Conservation (phyloP, 2,888 invertebrate genomes). For the Aspidiotus rigidus region DNA sequence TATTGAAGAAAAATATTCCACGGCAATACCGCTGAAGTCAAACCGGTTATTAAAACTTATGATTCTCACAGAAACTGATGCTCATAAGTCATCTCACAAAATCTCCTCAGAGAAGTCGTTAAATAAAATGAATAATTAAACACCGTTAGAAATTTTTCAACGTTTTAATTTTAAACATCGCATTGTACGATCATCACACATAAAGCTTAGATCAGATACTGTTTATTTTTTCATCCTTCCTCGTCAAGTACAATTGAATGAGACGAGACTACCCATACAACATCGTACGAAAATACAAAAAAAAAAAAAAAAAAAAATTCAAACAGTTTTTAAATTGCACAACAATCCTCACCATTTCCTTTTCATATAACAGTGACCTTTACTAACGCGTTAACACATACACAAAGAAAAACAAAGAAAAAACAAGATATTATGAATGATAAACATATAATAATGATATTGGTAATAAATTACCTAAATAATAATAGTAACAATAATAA, state of each 20-base stretch:
- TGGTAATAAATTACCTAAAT: neutral
- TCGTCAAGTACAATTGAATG: neutral
- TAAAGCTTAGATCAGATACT: slow-evolving; percentile 24
- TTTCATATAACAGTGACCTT: too few species aligned
- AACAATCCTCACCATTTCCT: neutral
- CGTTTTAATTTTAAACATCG: too few species aligned
- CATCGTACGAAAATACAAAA: slow-evolving; percentile 6
- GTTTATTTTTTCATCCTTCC: slow-evolving; percentile 8
- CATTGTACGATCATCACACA: neutral
- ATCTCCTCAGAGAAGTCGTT: too few species aligned
- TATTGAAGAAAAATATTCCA: too few species aligned
- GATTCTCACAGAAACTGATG: too few species aligned
- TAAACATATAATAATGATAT: slow-evolving; percentile 6
- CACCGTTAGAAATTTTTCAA: too few species aligned
- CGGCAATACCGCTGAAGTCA: too few species aligned
- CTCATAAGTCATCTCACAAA: too few species aligned
- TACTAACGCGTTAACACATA: neutral
- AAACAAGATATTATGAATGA: neutral
- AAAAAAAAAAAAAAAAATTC: slow-evolving; percentile 24
- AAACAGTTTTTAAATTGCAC: slow-evolving; percentile 27
- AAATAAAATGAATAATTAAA: too few species aligned
- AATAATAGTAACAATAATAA: neutral
- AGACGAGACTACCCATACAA: neutral
- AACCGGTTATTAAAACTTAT: too few species aligned
- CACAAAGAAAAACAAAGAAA: neutral